Percentiles rank a stretch among this genome's conserved stretches.
These are phyloP conservation scores for Tubulanus polymorphus DNA, from an alignment of 2,888 invertebrate species.

Conservation along the genomic window DNA sequence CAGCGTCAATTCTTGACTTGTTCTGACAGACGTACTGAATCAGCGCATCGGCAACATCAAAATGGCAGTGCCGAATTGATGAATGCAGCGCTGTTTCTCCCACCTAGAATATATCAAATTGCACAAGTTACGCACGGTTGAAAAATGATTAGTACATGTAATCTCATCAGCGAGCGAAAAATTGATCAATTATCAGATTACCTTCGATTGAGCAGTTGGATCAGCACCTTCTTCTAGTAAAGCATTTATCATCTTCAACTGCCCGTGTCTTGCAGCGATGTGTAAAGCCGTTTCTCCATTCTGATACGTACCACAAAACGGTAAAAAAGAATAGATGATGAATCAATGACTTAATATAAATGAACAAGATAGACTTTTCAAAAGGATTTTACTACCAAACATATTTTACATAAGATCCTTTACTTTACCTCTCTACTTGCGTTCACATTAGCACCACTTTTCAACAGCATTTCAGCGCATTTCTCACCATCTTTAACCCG, in stretches of 20 bases:
- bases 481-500: conserved; percentile 84
- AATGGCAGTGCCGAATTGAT: conserved; percentile 71
- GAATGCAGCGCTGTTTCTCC: conserved; percentile 95
- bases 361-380: too few species aligned
- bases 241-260: conserved; percentile 77
- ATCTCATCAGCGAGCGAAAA: too few species aligned
- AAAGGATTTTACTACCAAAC: too few species aligned
- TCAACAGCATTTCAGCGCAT: conserved; percentile 94
- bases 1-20: conserved; percentile 65
- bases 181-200: conserved; percentile 57
- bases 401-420: conserved; percentile 2
- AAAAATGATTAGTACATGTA: too few species aligned
- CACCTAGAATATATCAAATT: conserved; percentile 58
- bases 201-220: conserved; percentile 83
- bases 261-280: conserved; percentile 89
- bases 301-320: conserved; percentile 26
- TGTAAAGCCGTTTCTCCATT: conserved; percentile 96
- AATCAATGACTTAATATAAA: too few species aligned
- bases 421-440: conserved; percentile 75
- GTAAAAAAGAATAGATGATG: too few species aligned
- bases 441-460: conserved; percentile 96
- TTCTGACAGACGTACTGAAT: conserved; percentile 56
- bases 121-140: not conserved
- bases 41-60: conserved; percentile 80
- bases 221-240: conserved; percentile 92